phyloP scores from a whole-genome alignment of 53 echinoderm and acorn worm species.

The Holothuria scabra region DNA sequence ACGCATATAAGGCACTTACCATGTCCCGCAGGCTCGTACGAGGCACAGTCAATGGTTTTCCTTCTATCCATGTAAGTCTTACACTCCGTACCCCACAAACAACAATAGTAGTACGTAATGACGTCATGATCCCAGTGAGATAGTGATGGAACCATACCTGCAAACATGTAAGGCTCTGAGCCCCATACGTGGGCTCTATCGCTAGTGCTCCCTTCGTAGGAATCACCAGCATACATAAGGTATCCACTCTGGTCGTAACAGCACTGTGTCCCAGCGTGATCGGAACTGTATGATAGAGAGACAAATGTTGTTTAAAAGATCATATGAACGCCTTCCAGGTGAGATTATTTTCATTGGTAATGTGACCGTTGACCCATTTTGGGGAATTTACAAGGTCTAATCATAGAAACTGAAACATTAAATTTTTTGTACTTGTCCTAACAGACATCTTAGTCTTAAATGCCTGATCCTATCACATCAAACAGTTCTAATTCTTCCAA shows the following conservation, averaged over 20 bases:
- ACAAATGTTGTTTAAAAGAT: no score
- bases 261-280: constrained; percentile 62
- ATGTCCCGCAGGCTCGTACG: constrained; percentile 60
- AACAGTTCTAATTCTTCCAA: no score
- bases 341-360: no score
- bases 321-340: no score
- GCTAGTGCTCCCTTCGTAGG: constrained; percentile 66
- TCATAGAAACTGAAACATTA: no score
- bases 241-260: constrained; percentile 59
- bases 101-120: constrained; percentile 80
- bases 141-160: constrained; percentile 64
- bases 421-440: no score
- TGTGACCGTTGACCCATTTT: no score
- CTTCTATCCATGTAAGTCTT: constrained; percentile 65
- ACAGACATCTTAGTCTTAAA: no score
- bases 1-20: constrained; percentile 48
- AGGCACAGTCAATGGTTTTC: constrained; percentile 71
- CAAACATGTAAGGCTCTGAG: constrained; percentile 55
- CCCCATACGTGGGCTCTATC: constrained; percentile 71
- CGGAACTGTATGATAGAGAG: neutral
- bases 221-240: constrained; percentile 56
- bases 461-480: no score
- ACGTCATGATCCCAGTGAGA: constrained; percentile 89
- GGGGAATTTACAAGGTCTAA: no score
- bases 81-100: constrained; percentile 75